Evolutionary conservation across 2,888 invertebrate genomes (phyloP).

Genomic region (Drosophila pseudotalamancana): DNA sequence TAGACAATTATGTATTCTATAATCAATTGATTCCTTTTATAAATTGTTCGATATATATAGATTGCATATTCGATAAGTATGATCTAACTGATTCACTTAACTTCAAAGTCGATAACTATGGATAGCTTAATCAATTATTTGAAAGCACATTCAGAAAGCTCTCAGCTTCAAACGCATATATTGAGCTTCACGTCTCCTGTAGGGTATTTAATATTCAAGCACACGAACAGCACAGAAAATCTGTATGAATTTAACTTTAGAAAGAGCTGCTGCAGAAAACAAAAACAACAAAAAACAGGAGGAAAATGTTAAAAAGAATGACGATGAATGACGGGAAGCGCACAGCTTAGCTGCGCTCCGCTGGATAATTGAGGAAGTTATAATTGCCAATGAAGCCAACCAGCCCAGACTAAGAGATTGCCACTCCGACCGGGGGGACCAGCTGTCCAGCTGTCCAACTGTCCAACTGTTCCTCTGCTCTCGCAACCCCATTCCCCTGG

Average conservation of each 20-base stretch:
- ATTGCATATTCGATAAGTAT: no score
- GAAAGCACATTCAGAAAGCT: no score
- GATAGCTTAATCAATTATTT: no score
- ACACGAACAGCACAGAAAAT: conserved; percentile 23
- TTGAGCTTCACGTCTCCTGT: neutral
- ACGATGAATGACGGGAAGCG: conserved; percentile 78
- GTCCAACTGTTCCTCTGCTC: conserved; percentile 9
- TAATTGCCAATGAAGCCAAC: conserved; percentile 77
- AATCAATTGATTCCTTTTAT: no score
- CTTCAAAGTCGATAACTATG: no score
- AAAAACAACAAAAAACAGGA: conserved; percentile 35
- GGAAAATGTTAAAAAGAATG: conserved; percentile 77
- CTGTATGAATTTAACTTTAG: conserved; percentile 57
- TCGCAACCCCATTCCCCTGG: conserved; percentile 6
- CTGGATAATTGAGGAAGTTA: conserved; percentile 84
- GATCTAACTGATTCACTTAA: no score
- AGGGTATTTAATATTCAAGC: conserved; percentile 25
- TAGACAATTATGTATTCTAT: no score
- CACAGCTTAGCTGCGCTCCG: conserved; percentile 74
- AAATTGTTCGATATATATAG: no score
- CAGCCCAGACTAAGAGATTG: conserved; percentile 43
- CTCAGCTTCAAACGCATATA: no score
- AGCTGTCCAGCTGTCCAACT: conserved; percentile 20
- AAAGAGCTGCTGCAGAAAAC: conserved; percentile 33
- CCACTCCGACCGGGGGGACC: conserved; percentile 34